A percentile compares a stretch with the other conserved stretches of the same genome.
phyloP scores from a whole-genome alignment of 2,113 vertebrate species.

The Eclectus roratus region DNA sequence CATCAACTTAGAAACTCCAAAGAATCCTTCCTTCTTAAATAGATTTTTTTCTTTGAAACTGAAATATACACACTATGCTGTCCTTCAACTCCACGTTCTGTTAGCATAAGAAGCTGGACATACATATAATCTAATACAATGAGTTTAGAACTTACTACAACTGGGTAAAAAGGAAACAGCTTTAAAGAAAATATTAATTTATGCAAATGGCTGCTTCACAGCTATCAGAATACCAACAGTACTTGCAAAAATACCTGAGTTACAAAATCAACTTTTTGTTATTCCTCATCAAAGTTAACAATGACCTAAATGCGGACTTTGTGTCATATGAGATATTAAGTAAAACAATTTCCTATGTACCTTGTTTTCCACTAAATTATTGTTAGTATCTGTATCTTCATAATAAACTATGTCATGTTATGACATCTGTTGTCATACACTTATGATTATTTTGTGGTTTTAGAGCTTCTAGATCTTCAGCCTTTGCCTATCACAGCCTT shows the following conservation, averaged over 20 bases:
- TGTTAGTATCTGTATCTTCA: background rate
- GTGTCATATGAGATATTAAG: background rate
- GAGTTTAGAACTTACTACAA: background rate
- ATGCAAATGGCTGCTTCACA: background rate
- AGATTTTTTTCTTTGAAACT: background rate
- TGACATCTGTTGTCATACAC: background rate
- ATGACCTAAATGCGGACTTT: background rate
- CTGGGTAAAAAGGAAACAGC: background rate
- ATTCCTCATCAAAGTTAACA: background rate
- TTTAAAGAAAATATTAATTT: background rate
- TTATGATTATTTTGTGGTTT: constrained; percentile 25
- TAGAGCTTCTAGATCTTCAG: constrained; percentile 95
- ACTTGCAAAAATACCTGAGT: background rate
- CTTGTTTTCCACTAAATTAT: background rate
- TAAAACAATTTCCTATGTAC: background rate
- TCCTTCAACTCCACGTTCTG: background rate
- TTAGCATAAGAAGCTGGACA: background rate
- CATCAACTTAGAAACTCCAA: background rate
- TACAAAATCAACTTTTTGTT: background rate
- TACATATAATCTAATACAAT: background rate
- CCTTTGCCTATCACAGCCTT: constrained; percentile 89
- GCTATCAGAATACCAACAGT: background rate
- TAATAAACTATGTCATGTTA: background rate
- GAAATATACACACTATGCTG: background rate
- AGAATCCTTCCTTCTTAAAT: background rate